Base-by-base conservation (phyloP, 2,113 vertebrate species). In the Ranitomeya variabilis region DNA sequence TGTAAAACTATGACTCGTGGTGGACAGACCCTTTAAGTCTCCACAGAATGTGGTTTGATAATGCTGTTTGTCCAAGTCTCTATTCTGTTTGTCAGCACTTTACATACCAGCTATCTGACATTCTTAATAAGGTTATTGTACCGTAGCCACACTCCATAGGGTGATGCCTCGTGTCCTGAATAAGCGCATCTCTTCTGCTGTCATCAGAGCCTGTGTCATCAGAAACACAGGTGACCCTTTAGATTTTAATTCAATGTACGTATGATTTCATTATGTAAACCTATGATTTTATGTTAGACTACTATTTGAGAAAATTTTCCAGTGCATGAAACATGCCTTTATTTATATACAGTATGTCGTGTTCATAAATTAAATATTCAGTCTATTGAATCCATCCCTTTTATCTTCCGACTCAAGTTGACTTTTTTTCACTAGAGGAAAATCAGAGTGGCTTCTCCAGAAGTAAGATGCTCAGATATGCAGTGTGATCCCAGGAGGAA, bases 401-500 rank as follows among this genome's bases (percentile, higher is more conserved):
- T 37, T 71, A 71, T 71, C 23, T 71, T 71, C 69, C 26, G 15
- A 71, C 69, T 15, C 4, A 31, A 55, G 14, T 23, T 79, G 21
- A 79, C 12, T 23, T 23, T 80, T 55, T 60, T 60, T 60, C 18
- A 80, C 55, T 60, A 60, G 11, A 80, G 16, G 55, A 55, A 80
- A 80, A 80, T 55, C 21, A 79, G 54, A 60, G 13, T 31, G 78
- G 23, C n/a, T 18, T 59, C 11, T 55, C 54, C 55, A 59, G 16
- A 59, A 80, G 55, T 55, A 80, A 80, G n/a, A 26, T 26, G 55
- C n/a, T 80, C 4, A 80, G 26, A 55, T 59, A 59, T 60, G 78
- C 16, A 16, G 57, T 60, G 14, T 80, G 57, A 80, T 80, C 78
- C 77, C 77, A 79, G 77, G 23, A 57, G 77, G 52, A 57, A 23